These are phyloP conservation scores for Phyllopteryx taeniolatus DNA, from an alignment of 2,113 vertebrate species.

Conservation along the genomic window DNA sequence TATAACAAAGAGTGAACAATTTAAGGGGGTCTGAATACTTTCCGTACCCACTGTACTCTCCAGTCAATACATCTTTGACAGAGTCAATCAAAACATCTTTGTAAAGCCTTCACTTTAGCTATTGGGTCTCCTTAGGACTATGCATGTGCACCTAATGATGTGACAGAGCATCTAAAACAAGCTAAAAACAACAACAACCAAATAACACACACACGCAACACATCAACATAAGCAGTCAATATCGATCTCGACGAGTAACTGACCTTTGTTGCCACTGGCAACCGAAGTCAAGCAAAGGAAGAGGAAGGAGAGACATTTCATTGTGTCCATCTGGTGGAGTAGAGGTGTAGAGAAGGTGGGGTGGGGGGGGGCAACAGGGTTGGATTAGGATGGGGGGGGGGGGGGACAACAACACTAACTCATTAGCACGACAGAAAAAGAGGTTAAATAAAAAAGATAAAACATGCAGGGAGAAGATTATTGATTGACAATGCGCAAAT, in stretches of 20 bases:
- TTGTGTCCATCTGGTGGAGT: slow-evolving; percentile 77
- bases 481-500: neutral
- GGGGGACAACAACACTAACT: slow-evolving; percentile 75
- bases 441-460: slow-evolving; percentile 1
- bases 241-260: slow-evolving; percentile 60
- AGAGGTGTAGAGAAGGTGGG: slow-evolving; percentile 32
- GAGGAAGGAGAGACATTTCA: slow-evolving; percentile 77
- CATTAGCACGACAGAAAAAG: slow-evolving; percentile 45
- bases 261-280: slow-evolving; percentile 82
- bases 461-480: neutral
- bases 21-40: no score
- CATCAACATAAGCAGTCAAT: slow-evolving; percentile 39
- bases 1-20: no score
- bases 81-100: neutral
- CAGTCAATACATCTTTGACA: neutral
- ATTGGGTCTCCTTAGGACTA: neutral
- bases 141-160: neutral
- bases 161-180: neutral
- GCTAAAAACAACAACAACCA: slow-evolving; percentile 10
- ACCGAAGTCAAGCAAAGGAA: slow-evolving; percentile 80
- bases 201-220: slow-evolving; percentile 30
- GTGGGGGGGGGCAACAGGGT: slow-evolving; percentile 37
- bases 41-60: neutral
- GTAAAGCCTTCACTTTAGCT: neutral
- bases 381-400: slow-evolving; percentile 43